These are phyloP conservation scores for Drosophila emarginata DNA, from an alignment of 2,888 invertebrate genomes.

Conservation along the genomic window DNA sequence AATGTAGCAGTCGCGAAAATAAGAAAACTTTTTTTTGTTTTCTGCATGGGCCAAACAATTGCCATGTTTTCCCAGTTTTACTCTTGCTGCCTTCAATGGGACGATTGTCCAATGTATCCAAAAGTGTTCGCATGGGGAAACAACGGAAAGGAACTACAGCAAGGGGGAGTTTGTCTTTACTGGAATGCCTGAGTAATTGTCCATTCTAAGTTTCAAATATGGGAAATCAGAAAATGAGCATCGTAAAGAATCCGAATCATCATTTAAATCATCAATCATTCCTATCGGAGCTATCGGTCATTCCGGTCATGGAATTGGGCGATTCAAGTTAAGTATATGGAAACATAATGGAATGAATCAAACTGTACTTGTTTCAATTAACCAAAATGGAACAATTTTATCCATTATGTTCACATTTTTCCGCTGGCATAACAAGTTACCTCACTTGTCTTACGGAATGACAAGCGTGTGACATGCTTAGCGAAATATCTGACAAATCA, in stretches of 20 bases:
- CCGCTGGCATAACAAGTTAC: not conserved
- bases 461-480: slow-evolving; percentile 26
- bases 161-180: not conserved
- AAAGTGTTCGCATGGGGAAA: slow-evolving; percentile 27
- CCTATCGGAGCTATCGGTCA: too few relatives aligned
- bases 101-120: slow-evolving; percentile 10
- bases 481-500: slow-evolving; percentile 28
- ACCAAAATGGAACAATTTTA: not conserved
- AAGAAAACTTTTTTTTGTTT: slow-evolving; percentile 47
- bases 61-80: slow-evolving; percentile 39
- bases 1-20: slow-evolving; percentile 61
- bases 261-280: too few relatives aligned
- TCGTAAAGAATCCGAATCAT: too few relatives aligned
- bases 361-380: not conserved
- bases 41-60: slow-evolving; percentile 61
- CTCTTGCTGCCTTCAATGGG: not conserved
- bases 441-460: slow-evolving; percentile 9
- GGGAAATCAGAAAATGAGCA: too few relatives aligned
- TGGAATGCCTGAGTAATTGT: too few relatives aligned
- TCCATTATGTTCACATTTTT: not conserved
- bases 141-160: not conserved
- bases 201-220: too few relatives aligned
- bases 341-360: not conserved
- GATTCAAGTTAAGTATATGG: too few relatives aligned
- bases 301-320: too few relatives aligned